Base-by-base conservation (phyloP, 2,888 invertebrate genomes). In the Pycnomerus fuliginosus region DNA sequence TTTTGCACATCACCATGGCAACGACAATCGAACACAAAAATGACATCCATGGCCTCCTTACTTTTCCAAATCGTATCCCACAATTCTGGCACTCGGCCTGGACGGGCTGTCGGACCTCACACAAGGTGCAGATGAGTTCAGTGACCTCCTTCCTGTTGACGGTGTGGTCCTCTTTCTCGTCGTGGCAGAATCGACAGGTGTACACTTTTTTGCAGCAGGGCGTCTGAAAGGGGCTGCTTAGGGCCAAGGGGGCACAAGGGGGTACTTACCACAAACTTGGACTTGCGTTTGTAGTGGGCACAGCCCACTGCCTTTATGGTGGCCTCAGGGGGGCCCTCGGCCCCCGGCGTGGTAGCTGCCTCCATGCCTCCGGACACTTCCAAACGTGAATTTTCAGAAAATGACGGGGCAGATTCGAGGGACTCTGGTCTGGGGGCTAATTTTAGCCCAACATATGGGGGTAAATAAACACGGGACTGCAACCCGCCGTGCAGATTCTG, bases 201-300 rank as follows among this genome's bases (percentile, higher is more conserved):
- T 92, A 93, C 4, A 89, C 82, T 72, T 90, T 90, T 62, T 85
- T 84, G 73, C 93, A 93, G 68, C 92, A 92, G 36, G 91, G 91
- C 12, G 91, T 87, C 92, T 93, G 74, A 12, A 78, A 75, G n/a
- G n/a, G n/a, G n/a, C n/a, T n/a, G n/a, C n/a, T n/a, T n/a, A n/a
- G n/a, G n/a, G n/a, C n/a, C n/a, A n/a, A n/a, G n/a, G n/a, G n/a
- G n/a, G n/a, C n/a, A n/a, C n/a, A n/a, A n/a, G n/a, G n/a, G n/a
- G n/a, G n/a, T n/a, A 76, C 85, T 81, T 76, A 90, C 90, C 76
- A 90, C 87, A 74, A 90, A 87, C 75, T 89, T 88, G 32, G 88
- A 88, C 69, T 87, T 83, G 62, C 90, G 78, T 69, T 87, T 87
- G 67, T 90, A 90, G 74, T 90, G 90, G 57, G 83, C 81, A 73